A percentile compares a stretch with the other conserved stretches of the same genome.
Conservation (phyloP, 2,888 invertebrate species). For the Stramonita haemastoma region DNA sequence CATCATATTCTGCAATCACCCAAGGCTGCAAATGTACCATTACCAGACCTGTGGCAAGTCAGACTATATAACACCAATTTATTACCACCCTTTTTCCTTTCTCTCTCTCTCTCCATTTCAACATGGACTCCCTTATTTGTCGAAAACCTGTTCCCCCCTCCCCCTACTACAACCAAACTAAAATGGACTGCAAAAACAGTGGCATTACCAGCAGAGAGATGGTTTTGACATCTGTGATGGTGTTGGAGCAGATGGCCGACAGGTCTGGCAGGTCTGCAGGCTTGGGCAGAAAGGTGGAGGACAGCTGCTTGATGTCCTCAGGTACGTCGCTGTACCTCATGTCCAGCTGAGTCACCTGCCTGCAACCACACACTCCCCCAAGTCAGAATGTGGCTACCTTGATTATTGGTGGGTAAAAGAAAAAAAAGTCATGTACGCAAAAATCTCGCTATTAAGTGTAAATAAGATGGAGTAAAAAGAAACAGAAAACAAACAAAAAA, state of each 20-base stretch:
- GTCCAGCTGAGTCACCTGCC: conserved; percentile 21
- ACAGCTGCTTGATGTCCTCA: conserved; percentile 9
- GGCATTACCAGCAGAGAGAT: conserved; percentile 16
- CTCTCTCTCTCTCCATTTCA: too few relatives aligned
- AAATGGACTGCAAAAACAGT: too few relatives aligned
- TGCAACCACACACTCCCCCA: background rate
- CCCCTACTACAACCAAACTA: too few relatives aligned
- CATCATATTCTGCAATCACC: too few relatives aligned
- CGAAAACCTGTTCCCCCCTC: too few relatives aligned
- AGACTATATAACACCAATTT: too few relatives aligned
- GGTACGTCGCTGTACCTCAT: background rate
- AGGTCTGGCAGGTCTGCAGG: background rate
- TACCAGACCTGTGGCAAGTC: too few relatives aligned
- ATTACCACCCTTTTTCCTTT: too few relatives aligned
- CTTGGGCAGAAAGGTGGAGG: conserved; percentile 8
- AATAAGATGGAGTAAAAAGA: too few relatives aligned
- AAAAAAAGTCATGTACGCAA: background rate
- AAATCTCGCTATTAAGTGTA: background rate
- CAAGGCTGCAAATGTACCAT: too few relatives aligned
- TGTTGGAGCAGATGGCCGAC: background rate
- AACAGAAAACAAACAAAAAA: background rate
- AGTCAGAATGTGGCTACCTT: too few relatives aligned
- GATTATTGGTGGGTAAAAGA: background rate
- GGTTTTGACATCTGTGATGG: conserved; percentile 7
- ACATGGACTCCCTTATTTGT: too few relatives aligned